Evolutionary conservation across 1,140 invertebrate species (phyloP).

Genomic region (Aethina tumida): DNA sequence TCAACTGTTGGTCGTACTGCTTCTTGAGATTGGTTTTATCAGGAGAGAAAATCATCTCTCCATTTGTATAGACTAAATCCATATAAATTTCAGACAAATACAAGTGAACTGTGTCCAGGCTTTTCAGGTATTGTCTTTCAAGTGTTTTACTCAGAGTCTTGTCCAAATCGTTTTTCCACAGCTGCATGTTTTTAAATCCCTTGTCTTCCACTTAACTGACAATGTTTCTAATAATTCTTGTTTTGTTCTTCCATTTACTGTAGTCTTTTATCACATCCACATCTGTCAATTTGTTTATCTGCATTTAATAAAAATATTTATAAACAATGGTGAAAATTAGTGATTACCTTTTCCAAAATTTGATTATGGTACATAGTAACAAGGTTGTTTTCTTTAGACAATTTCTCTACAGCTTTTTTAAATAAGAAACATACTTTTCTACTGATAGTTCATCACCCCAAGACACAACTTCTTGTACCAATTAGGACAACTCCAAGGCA

Average conservation of each 20-base stretch:
- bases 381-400: slow-evolving; percentile 64
- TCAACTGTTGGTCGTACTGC: slow-evolving; percentile 81
- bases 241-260: slow-evolving; percentile 64
- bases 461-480: slow-evolving; percentile 82
- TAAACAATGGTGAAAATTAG: slow-evolving; percentile 1
- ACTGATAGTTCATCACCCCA: slow-evolving; percentile 85
- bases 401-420: slow-evolving; percentile 65
- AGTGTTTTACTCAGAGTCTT: slow-evolving; percentile 88
- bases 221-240: slow-evolving; percentile 62
- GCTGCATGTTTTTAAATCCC: slow-evolving; percentile 71
- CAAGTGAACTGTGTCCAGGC: slow-evolving; percentile 69
- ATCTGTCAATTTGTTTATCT: slow-evolving; percentile 47
- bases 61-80: slow-evolving; percentile 67
- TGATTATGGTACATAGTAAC: slow-evolving; percentile 54
- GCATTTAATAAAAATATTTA: slow-evolving; percentile 10
- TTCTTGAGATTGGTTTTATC: slow-evolving; percentile 80
- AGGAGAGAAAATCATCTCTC: slow-evolving; percentile 64
- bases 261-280: slow-evolving; percentile 68
- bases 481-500: slow-evolving; percentile 76
- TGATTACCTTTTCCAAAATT: slow-evolving; percentile 52
- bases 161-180: slow-evolving; percentile 94
- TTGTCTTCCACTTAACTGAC: slow-evolving; percentile 59
- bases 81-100: slow-evolving; percentile 76
- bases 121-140: slow-evolving; percentile 79
- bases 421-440: slow-evolving; percentile 70